Base-by-base conservation (phyloP, 2,888 invertebrate genomes). In the Pelosia muscerda region DNA sequence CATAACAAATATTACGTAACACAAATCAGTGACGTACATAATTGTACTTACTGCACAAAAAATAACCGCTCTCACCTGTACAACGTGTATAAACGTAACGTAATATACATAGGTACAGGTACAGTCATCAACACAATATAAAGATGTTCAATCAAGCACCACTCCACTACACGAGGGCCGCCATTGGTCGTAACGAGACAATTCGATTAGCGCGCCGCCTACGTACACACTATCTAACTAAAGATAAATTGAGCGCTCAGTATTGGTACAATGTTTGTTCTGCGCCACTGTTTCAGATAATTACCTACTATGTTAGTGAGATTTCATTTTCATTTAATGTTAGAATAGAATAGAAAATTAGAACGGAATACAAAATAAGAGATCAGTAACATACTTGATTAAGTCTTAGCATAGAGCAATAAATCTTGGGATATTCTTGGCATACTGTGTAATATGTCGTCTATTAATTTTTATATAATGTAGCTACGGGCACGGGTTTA, bases 101-200 rank as follows among this genome's bases (percentile, higher is more conserved):
- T 42, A 19, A 4, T 49, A 49, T 19, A 42, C 23, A 23, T 25
- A 25, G 1, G 26, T 19, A 6, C 4, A 49, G 49, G 28, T 22
- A 56, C 61, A 66, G 25, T 49, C 31, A 62, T 23, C n/a, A 62
- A 62, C 57, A 66, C n/a, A 66, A 57, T 53, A 57, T 34, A 67
- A 54, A 67, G 58, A 67, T 67, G 63, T 67, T 63, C 67, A 67
- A 25, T 67, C 63, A 63, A 54, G 63, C 53, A 58, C 67, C 49
- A 5, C 53, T 13, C 34, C 8, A 31, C 23, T 62, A 34, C 58
- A 53, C 58, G 38, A 54, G 58, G 53, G 22, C 66, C 65, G 69
- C 79, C 72, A 78, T 78, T 78, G 81, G 78, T 78, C 78, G 61
- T 76, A 72, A 78, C 76, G 71, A 78, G 78, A 81, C 81, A 78